phyloP scores from a whole-genome alignment of 2,888 invertebrate species.

The Loripinus fragilis region DNA sequence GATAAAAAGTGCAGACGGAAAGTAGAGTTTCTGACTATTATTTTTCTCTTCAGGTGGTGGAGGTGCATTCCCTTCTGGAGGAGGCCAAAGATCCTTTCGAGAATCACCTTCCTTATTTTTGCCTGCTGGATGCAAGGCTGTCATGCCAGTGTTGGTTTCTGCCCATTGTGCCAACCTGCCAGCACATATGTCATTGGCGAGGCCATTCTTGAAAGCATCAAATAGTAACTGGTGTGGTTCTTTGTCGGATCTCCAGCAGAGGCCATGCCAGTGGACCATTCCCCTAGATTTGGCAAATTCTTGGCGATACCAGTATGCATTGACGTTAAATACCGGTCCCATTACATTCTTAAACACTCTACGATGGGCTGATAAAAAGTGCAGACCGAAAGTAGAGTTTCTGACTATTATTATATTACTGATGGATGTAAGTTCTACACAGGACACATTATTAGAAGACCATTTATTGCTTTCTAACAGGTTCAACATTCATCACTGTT shows the following conservation, averaged over 20 bases:
- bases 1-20: too few relatives aligned
- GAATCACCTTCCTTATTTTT: neutral
- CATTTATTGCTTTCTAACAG: constrained; percentile 15
- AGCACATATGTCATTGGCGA: constrained; percentile 47
- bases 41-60: neutral
- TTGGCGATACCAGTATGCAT: too few relatives aligned
- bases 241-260: too few relatives aligned
- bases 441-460: constrained; percentile 52
- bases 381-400: too few relatives aligned
- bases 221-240: too few relatives aligned
- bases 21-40: too few relatives aligned
- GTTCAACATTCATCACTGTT: neutral
- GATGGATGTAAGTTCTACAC: constrained; percentile 54
- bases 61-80: constrained; percentile 24
- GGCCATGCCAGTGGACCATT: too few relatives aligned
- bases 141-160: constrained; percentile 41
- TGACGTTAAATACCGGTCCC: too few relatives aligned
- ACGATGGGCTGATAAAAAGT: too few relatives aligned
- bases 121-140: constrained; percentile 32
- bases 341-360: too few relatives aligned
- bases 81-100: constrained; percentile 25
- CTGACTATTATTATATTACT: constrained; percentile 54
- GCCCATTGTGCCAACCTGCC: constrained; percentile 52
- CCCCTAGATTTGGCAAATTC: too few relatives aligned
- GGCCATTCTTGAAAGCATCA: constrained; percentile 42